phyloP scores from a whole-genome alignment of 2,113 vertebrate species.

The Nerophis lumbriciformis region DNA sequence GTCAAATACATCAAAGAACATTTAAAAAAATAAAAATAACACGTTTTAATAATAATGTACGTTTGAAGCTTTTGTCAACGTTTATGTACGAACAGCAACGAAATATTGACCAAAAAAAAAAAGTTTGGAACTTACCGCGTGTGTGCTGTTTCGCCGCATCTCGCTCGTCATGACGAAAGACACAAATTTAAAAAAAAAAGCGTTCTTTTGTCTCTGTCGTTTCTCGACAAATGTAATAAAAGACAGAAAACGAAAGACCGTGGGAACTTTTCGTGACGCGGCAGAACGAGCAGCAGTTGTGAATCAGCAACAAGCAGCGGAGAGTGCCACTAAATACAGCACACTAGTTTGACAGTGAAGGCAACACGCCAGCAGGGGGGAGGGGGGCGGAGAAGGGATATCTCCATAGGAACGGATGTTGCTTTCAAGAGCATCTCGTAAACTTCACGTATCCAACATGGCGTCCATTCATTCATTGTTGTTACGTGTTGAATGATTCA shows the following conservation, averaged over 20 bases:
- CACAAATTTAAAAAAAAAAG: neutral
- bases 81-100: no score
- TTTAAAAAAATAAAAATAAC: no score
- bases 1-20: no score
- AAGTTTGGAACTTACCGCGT: constrained; percentile 41
- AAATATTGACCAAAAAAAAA: no score
- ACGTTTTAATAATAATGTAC: no score
- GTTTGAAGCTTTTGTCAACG: no score
- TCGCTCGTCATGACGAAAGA: constrained; percentile 40
- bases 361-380: neutral
- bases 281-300: constrained; percentile 25
- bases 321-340: no score
- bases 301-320: constrained; percentile 34
- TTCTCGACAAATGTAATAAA: neutral
- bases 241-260: constrained; percentile 3
- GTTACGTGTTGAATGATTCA: neutral
- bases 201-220: no score
- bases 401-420: constrained; percentile 46
- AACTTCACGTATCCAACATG: constrained; percentile 10
- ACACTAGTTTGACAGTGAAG: neutral
- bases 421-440: constrained; percentile 32
- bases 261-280: constrained; percentile 49
- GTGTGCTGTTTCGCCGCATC: constrained; percentile 36
- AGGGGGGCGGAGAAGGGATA: neutral
- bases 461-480: neutral